Base-by-base conservation (phyloP, 2,888 invertebrate species). In the Heteromurus nitidus region DNA sequence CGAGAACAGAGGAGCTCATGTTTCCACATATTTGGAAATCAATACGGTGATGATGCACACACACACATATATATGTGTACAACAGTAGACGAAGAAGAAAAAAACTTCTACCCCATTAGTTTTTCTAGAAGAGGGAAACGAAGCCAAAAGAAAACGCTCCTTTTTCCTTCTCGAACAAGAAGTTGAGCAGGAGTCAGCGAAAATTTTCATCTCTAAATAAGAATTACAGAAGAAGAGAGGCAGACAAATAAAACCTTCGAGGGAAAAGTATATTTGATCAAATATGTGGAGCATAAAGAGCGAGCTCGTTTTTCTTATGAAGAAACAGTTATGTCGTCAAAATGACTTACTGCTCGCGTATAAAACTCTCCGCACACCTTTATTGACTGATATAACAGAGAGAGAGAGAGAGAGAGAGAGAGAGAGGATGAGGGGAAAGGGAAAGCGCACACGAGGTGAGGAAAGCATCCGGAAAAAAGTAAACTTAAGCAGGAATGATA, bases 221-320 rank as follows among this genome's bases (percentile, higher is more conserved):
- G 24, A 64, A 22, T 65, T 64, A 55, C 30, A 20, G 42, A 69
- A n/a, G n/a, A n/a, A n/a, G n/a, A n/a, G 22, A 65, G 20, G 47
- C 55, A 72, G 70, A 72, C 79, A 70, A 79, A 79, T 70, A 70
- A 16, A 76, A 67, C 55, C 18, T 7, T 55, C 9, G n/a, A n/a
- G n/a, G 64, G 20, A 13, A 53, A 11, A 36, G 24, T 47, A 60
- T 67, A 28, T 68, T 28, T 55, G 65, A 79, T 79, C 70, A 44
- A 64, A 24, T 62, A 64, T 42, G 47, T 44, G 9, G 30, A 65
- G 22, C 30, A 67, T 44, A 22, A 44, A 55, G 22, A 55, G 36
- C 31, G 30, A 20, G 53, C 1, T 18, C 18, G 50, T 58, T 58
- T 2, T 60, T 26, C 16, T 44, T 65, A 28, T 26, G 18, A n/a